Evolutionary conservation across 2,797 vertebrate genomes (phyloP).

Genomic region (Miopithecus talapoin): DNA sequence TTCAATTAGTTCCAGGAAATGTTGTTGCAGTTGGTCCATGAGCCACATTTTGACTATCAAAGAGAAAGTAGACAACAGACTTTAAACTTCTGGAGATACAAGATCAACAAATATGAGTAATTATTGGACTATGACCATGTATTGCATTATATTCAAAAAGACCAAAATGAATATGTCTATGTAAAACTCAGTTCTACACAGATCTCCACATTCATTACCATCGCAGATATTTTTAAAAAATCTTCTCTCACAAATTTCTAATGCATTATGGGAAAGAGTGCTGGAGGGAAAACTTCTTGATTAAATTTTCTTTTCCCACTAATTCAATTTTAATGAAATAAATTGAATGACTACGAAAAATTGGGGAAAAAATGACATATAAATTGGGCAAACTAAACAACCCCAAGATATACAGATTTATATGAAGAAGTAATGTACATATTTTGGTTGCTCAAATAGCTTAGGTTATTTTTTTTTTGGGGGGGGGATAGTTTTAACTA

Average conservation of each 20-base stretch:
- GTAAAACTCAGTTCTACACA: not conserved
- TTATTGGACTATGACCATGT: not conserved
- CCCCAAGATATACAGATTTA: slow-evolving; percentile 37
- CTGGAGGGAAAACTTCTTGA: slow-evolving; percentile 59
- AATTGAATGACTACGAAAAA: slow-evolving; percentile 62
- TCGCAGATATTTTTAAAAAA: not conserved
- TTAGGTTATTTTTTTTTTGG: not conserved
- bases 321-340: slow-evolving; percentile 67
- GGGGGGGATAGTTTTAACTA: not conserved
- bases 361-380: slow-evolving; percentile 10
- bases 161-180: not conserved
- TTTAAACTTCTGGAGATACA: not conserved
- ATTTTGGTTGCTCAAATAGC: not conserved
- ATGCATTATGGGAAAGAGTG: slow-evolving; percentile 40
- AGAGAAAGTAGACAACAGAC: not conserved
- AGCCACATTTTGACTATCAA: not conserved
- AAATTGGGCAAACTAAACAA: slow-evolving; percentile 64
- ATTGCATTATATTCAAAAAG: not conserved
- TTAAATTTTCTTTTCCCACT: slow-evolving; percentile 61
- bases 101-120: not conserved
- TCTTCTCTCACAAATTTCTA: slow-evolving; percentile 12
- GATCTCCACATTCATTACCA: not conserved
- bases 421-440: slow-evolving; percentile 35
- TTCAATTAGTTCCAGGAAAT: not conserved
- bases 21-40: not conserved